Conservation (phyloP, 1,140 invertebrate genomes). For the Nebria ingens region DNA sequence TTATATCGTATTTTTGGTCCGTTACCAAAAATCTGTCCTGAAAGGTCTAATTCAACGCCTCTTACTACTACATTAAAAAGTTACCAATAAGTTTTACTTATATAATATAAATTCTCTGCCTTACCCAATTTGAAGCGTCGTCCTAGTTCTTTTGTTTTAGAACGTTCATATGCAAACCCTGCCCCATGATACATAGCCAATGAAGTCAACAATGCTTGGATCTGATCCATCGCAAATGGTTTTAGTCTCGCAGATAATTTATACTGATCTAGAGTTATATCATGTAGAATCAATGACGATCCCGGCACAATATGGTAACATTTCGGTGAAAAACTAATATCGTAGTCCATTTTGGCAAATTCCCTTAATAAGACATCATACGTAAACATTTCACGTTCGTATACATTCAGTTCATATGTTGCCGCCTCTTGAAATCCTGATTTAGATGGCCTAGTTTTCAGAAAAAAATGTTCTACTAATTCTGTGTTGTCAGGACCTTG, state of each 20-base stretch:
- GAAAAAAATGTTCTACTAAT: not conserved
- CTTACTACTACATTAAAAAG: no score
- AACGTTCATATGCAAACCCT: not conserved
- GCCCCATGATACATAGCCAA: not conserved
- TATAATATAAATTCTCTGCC: no score
- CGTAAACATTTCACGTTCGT: conserved; percentile 13
- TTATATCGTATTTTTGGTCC: no score
- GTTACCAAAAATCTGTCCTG: no score
- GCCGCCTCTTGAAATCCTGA: not conserved
- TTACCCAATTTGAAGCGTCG: not conserved
- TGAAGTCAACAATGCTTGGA: not conserved
- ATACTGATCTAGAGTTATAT: not conserved
- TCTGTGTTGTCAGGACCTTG: not conserved
- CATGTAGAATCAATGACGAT: not conserved
- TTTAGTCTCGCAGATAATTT: not conserved
- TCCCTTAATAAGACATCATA: not conserved
- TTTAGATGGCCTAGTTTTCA: not conserved
- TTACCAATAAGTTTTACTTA: no score
- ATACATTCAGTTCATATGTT: not conserved
- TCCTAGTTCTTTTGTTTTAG: not conserved
- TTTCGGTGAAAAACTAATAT: not conserved
- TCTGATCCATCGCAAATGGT: not conserved
- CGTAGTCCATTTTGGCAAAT: not conserved
- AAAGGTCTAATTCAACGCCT: no score
- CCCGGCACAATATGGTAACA: not conserved